Percentiles rank a stretch among this genome's conserved stretches.
Evolutionary conservation across 2,888 invertebrate species (phyloP).

Genomic region (Cylloceria caligata): DNA sequence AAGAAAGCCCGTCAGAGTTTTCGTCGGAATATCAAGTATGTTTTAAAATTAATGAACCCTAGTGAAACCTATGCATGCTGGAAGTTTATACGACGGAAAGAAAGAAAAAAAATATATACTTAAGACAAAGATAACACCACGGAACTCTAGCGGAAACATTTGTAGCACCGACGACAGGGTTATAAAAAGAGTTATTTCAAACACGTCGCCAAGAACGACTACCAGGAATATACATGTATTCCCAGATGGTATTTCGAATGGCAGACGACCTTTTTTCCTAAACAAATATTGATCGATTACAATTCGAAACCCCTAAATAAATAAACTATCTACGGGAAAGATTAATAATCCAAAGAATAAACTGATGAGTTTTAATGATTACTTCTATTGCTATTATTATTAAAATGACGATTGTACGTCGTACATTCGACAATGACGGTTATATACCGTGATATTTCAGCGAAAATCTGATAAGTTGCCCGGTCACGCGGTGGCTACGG

Average conservation of each 20-base stretch:
- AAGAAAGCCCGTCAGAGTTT: too few relatives aligned
- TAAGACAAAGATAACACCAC: not conserved
- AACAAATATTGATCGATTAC: not conserved
- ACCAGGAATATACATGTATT: not conserved
- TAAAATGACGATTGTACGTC: not conserved
- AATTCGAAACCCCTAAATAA: not conserved
- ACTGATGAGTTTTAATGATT: not conserved
- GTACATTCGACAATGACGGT: conserved; percentile 14
- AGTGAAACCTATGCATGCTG: not conserved
- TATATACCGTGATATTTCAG: conserved; percentile 41
- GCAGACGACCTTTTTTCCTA: not conserved
- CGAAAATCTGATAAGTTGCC: conserved; percentile 65
- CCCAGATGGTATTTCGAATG: not conserved
- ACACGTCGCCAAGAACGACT: not conserved
- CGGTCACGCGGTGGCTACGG: conserved; percentile 74
- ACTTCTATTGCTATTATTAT: not conserved
- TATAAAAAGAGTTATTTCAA: not conserved
- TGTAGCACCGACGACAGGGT: not conserved
- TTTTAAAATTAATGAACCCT: not conserved
- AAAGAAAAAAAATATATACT: not conserved
- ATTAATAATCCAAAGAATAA: not conserved
- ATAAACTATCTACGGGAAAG: not conserved
- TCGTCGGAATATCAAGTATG: too few relatives aligned
- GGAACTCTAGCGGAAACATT: not conserved
- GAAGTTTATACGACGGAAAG: not conserved